Evolutionary conservation across 1,140 invertebrate species (phyloP).

Genomic region (Drosophila tristis): DNA sequence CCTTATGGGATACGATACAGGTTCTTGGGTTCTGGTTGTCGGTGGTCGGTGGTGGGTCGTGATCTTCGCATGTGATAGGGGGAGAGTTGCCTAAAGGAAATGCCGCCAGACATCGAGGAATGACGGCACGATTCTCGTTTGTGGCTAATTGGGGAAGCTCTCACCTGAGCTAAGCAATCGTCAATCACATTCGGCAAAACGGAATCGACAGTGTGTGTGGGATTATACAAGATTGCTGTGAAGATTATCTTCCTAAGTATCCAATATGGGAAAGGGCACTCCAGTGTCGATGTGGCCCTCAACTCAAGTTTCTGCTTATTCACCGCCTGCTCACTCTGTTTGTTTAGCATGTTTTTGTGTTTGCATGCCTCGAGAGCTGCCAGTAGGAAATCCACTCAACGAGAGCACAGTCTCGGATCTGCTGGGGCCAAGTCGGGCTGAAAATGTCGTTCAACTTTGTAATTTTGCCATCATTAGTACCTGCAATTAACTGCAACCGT

Average conservation of each 20-base stretch:
- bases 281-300: too few species aligned
- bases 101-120: constrained; percentile 15
- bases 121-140: constrained; percentile 13
- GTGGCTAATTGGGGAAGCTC: constrained; percentile 14
- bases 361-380: too few species aligned
- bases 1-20: background rate
- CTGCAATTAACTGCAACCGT: constrained; percentile 16
- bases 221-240: constrained; percentile 15
- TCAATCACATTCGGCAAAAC: constrained; percentile 37
- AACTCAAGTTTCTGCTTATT: too few species aligned
- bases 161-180: constrained; percentile 23
- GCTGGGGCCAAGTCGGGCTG: background rate
- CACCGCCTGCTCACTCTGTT: too few species aligned
- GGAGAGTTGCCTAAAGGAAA: constrained; percentile 16
- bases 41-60: constrained; percentile 9
- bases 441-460: constrained; percentile 42
- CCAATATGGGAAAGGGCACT: too few species aligned
- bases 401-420: constrained; percentile 2
- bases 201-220: constrained; percentile 8
- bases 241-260: too few species aligned
- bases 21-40: constrained; percentile 12
- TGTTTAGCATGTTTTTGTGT: too few species aligned
- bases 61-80: constrained; percentile 28
- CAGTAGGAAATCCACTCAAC: constrained; percentile 9
- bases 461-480: constrained; percentile 12